Percentiles rank a stretch among this genome's conserved stretches.
phyloP scores from a whole-genome alignment of 1,140 invertebrate genomes.

The Apis mellifera region Amel_HAv3.1 CM009938.2:2558001-2558500 shows the following conservation, averaged over 20 bases:
- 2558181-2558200: constrained; percentile 42
- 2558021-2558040: neutral
- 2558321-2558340: neutral
- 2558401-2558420: neutral
- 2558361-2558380: neutral
- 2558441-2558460: too few relatives aligned
- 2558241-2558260: neutral
- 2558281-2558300: neutral
- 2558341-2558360: neutral
- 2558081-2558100: constrained; percentile 42
- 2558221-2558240: constrained; percentile 40
- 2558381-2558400: neutral
- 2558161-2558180: constrained; percentile 41
- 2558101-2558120: constrained; percentile 39
- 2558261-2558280: neutral
- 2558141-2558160: constrained; percentile 57
- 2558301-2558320: neutral
- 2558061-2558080: constrained; percentile 32
- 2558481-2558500: neutral
- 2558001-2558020: neutral
- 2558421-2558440: neutral
- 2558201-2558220: constrained; percentile 53
- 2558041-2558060: constrained; percentile 19
- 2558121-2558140: constrained; percentile 53
- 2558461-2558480: neutral